A percentile compares a stretch with the other conserved stretches of the same genome.
Conservation (phyloP, 2,797 vertebrate species). For the Pelobates cultripes region DNA sequence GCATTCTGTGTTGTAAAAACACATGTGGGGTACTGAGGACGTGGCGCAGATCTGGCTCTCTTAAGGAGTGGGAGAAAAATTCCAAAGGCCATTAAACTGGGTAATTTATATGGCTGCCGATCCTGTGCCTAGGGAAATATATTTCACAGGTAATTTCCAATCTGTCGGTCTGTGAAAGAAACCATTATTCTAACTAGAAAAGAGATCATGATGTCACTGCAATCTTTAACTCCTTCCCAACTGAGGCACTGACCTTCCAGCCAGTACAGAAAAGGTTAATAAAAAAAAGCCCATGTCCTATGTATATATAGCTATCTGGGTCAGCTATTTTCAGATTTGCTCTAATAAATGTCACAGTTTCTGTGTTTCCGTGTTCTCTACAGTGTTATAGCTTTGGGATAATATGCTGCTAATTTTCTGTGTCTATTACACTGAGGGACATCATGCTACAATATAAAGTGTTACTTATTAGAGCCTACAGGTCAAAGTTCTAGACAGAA, state of each 20-base stretch:
- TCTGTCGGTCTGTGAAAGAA: constrained; percentile 70
- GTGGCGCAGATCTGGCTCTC: constrained; percentile 55
- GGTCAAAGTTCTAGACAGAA: no score
- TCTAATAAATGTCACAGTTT: constrained; percentile 29
- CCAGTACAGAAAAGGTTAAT: constrained; percentile 14
- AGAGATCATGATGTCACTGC: constrained; percentile 58
- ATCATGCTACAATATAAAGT: background rate
- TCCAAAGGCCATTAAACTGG: constrained; percentile 69
- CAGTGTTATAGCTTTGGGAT: background rate
- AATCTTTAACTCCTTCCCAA: constrained; percentile 51
- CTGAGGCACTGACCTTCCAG: background rate
- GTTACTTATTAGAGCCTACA: background rate
- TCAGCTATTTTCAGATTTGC: constrained; percentile 20
- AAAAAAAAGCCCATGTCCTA: background rate
- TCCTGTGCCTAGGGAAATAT: constrained; percentile 65
- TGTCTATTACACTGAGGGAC: background rate
- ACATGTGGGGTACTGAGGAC: no score
- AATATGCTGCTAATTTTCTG: background rate
- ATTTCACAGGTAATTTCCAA: constrained; percentile 80
- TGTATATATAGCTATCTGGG: constrained; percentile 8
- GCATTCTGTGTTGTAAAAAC: no score
- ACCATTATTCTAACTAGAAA: constrained; percentile 72
- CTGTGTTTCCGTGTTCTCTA: background rate
- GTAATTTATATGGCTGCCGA: constrained; percentile 75
- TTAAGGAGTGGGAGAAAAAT: constrained; percentile 47